Conservation (phyloP, 2,888 invertebrate species). For the Bembecia ichneumoniformis region DNA sequence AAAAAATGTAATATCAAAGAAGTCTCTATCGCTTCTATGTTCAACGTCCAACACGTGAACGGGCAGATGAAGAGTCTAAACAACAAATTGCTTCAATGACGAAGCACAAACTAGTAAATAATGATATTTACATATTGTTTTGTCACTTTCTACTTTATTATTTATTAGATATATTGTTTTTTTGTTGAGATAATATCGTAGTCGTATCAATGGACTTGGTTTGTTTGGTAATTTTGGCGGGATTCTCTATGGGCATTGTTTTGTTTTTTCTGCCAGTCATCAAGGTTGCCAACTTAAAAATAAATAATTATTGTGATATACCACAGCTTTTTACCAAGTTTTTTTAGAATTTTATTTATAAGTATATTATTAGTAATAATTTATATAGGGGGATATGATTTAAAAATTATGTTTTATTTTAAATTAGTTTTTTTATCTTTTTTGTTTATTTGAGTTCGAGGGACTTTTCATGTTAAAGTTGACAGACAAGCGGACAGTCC, state of each 20-base stretch:
- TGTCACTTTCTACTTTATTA: constrained; percentile 65
- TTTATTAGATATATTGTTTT: constrained; percentile 29
- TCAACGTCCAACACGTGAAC: constrained; percentile 36
- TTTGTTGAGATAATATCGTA: constrained; percentile 34
- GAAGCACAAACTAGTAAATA: constrained; percentile 43
- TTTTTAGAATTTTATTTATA: too few relatives aligned
- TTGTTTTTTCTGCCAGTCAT: constrained; percentile 36
- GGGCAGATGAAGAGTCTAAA: constrained; percentile 26
- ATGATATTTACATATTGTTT: constrained; percentile 71
- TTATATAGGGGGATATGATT: too few relatives aligned
- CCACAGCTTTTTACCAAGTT: too few relatives aligned
- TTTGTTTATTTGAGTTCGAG: too few relatives aligned
- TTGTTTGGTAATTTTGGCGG: constrained; percentile 55
- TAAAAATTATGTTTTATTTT: too few relatives aligned
- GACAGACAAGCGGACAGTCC: too few relatives aligned
- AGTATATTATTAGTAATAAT: too few relatives aligned
- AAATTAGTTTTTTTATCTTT: too few relatives aligned
- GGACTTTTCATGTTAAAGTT: too few relatives aligned
- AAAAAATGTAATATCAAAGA: not conserved
- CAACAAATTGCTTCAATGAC: constrained; percentile 67
- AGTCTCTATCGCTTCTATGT: constrained; percentile 22
- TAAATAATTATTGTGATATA: not conserved
- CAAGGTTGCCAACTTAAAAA: not conserved
- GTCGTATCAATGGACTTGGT: constrained; percentile 22
- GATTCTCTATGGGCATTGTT: constrained; percentile 48